A percentile compares a stretch with the other conserved stretches of the same genome.
These are phyloP conservation scores for Gastracanthus pulcherrimus DNA, from an alignment of 2,888 invertebrate species.

Conservation along the genomic window DNA sequence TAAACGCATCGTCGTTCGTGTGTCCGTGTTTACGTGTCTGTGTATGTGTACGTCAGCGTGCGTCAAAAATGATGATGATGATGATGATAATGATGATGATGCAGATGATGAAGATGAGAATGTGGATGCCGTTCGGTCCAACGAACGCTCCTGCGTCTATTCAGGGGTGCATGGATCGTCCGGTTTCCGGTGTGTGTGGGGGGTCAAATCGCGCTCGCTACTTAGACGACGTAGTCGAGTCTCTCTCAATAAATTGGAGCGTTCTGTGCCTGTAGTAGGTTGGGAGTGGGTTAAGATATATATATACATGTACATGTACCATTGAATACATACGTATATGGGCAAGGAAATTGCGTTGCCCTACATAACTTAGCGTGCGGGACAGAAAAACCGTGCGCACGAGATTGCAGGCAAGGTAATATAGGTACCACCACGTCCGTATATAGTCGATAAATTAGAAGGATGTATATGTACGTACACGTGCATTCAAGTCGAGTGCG, in stretches of 20 bases:
- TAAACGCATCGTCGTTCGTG: conserved; percentile 32
- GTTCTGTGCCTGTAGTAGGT: not conserved
- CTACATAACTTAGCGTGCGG: conserved; percentile 11
- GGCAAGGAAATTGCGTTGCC: conserved; percentile 30
- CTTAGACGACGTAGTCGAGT: not conserved
- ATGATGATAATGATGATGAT: no score
- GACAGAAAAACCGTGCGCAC: not conserved
- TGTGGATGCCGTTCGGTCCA: no score
- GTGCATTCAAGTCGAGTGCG: conserved; percentile 10
- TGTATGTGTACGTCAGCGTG: no score
- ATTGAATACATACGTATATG: conserved; percentile 27
- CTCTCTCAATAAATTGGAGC: conserved; percentile 19
- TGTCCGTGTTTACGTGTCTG: not conserved
- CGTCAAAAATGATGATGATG: not conserved
- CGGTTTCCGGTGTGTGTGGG: no score
- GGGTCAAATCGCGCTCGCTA: not conserved
- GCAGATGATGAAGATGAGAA: no score
- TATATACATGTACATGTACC: conserved; percentile 23
- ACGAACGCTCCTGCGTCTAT: no score
- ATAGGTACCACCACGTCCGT: conserved; percentile 25
- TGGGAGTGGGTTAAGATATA: conserved; percentile 7
- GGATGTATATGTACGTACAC: not conserved
- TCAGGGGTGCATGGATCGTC: no score
- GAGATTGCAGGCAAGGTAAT: conserved; percentile 41
- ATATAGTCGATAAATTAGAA: conserved; percentile 8